Base-by-base conservation (phyloP, 2,113 vertebrate genomes). In the Pterophyllum scalare region DNA sequence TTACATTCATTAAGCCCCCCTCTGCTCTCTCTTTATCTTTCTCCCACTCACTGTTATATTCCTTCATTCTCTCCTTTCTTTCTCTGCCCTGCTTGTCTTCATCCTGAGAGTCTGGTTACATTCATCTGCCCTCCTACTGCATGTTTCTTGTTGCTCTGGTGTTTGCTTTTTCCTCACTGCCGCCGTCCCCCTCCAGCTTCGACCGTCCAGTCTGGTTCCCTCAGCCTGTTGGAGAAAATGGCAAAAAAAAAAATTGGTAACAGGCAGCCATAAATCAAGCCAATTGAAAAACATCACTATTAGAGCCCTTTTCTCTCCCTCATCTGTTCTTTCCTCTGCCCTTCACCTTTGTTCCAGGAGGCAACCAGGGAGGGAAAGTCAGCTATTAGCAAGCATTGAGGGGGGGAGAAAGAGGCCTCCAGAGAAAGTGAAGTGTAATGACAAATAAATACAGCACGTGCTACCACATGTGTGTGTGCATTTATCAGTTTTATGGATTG, bases 211-310 rank as follows among this genome's bases (percentile, higher is more conserved):
- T 84, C 77, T 56, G 61, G 82, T 85, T 93, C 78, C 72, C 83
- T 61, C 80, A 81, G 72, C 83, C 38, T 7, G 40, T 72, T 57
- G 81, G 80, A 90, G 85, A 86, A 93, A 92, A 92, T 92, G 79
- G 88, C 89, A 46, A 65, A 65, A 19, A 46, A 46, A 91, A 94
- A 89, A 91, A 91, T 94, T 89, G 84, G 88, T 82, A 91, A 91
- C 86, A 81, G 79, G 89, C 60, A 78, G 79, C 86, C 86, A 93
- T 93, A 91, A 94, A 95, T 94, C 93, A 95, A 85, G 78, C 80
- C 85, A 91, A 91, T 86, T 93, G 91, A 91, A 93, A 94, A 93
- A 89, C 92, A 91, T 87, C 87, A 87, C 79, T 84, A 87, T 91
- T 92, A 92, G 61, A 64, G 70, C 79, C 83, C 77, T 67, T 76